Evolutionary conservation across 2,113 vertebrate species (phyloP).

Genomic region (Tachysurus fulvidraco): DNA sequence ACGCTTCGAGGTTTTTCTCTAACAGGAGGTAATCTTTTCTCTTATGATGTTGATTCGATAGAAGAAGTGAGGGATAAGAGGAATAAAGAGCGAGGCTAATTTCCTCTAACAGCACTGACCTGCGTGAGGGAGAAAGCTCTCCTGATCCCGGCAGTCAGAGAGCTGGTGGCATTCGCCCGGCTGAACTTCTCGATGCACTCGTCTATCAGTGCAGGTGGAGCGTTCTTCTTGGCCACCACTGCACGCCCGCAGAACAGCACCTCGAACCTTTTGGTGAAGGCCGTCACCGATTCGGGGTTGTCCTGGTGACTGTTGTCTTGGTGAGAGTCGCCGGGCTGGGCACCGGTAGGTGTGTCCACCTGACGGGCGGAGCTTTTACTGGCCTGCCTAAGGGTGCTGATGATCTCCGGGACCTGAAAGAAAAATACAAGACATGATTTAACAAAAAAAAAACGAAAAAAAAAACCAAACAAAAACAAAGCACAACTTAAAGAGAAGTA

Average conservation of each 20-base stretch:
- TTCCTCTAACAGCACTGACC: neutral
- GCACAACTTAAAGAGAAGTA: neutral
- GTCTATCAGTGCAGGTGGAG: slow-evolving; percentile 92
- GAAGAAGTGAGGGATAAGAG: no score
- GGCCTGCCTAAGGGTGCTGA: slow-evolving; percentile 90
- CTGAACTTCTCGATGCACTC: slow-evolving; percentile 97
- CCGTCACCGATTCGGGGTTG: slow-evolving; percentile 75
- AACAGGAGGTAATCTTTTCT: no score
- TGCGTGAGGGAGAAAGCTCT: slow-evolving; percentile 65
- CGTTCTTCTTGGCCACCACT: slow-evolving; percentile 91
- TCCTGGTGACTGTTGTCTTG: slow-evolving; percentile 56
- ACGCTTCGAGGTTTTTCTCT: no score
- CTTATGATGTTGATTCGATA: no score
- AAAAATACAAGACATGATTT: neutral
- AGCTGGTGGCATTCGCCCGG: slow-evolving; percentile 64
- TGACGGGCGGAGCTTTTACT: slow-evolving; percentile 88
- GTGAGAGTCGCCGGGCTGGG: slow-evolving; percentile 61
- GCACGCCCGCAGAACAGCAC: slow-evolving; percentile 93
- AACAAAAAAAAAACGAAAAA: no score
- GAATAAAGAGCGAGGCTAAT: neutral
- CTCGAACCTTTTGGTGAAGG: slow-evolving; percentile 94
- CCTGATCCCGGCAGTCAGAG: slow-evolving; percentile 41
- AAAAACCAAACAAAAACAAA: no score
- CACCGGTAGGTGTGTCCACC: slow-evolving; percentile 74
- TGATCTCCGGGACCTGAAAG: slow-evolving; percentile 91